Percentiles rank a stretch among this genome's conserved stretches.
These are phyloP conservation scores for Pachycephus smyrnensis DNA, from an alignment of 2,888 invertebrate genomes.

Conservation along the genomic window DNA sequence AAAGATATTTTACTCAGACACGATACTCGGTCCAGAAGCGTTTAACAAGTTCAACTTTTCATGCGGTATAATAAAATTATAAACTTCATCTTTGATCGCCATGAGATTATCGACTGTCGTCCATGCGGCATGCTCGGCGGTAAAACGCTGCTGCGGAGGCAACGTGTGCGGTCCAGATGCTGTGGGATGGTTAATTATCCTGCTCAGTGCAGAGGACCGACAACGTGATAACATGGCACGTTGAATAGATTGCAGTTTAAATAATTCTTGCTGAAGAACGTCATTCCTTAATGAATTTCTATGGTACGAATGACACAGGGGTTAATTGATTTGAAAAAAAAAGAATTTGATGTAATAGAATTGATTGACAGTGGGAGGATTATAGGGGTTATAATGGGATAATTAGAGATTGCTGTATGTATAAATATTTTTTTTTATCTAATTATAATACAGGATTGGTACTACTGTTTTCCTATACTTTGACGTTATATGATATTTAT, in stretches of 20 bases:
- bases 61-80: background rate
- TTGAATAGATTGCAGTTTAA: background rate
- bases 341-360: too few species aligned
- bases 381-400: too few species aligned
- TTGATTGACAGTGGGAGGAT: too few species aligned
- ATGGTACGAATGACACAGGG: background rate
- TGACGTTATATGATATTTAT: background rate
- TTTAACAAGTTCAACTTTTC: background rate
- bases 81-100: background rate
- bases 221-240: background rate
- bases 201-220: background rate
- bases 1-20: background rate
- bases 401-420: background rate
- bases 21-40: background rate
- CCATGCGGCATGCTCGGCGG: background rate
- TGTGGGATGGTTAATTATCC: background rate
- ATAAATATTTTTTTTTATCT: background rate
- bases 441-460: background rate
- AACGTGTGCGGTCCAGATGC: background rate
- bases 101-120: background rate
- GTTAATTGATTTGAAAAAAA: too few species aligned
- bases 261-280: background rate
- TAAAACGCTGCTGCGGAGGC: background rate
- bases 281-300: background rate
- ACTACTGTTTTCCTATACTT: background rate